Conservation (phyloP, 2,113 vertebrate species). For the Protobothrops flavoviridis region DNA sequence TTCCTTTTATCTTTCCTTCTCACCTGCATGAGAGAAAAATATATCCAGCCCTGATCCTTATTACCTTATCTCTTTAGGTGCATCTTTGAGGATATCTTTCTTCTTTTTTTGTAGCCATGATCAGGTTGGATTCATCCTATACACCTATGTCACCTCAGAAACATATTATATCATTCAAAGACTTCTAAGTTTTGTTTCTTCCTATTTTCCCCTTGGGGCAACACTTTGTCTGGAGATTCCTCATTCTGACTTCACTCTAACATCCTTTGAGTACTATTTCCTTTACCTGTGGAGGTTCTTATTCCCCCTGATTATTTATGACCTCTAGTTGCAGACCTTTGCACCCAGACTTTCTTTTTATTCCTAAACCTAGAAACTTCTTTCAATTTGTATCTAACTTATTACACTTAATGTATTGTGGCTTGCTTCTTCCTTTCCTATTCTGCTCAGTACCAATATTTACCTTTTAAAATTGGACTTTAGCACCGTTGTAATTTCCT, state of each 20-base stretch:
- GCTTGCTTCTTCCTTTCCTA: background rate
- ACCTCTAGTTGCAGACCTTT: background rate
- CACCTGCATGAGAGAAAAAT: background rate
- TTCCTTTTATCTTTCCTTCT: background rate
- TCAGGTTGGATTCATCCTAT: background rate
- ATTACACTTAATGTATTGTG: background rate
- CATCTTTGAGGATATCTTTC: background rate
- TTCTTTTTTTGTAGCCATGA: background rate
- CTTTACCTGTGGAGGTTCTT: background rate
- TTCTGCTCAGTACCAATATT: background rate
- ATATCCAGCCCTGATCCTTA: background rate
- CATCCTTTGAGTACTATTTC: background rate
- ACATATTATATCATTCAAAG: background rate
- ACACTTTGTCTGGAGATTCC: background rate
- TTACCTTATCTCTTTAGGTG: background rate
- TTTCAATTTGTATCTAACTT: background rate
- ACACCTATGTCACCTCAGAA: background rate
- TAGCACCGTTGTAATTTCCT: background rate
- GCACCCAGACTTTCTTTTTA: background rate
- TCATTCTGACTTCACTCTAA: background rate
- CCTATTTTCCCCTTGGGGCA: background rate
- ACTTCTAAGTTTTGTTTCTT: background rate
- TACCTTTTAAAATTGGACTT: background rate
- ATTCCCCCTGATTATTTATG: background rate
- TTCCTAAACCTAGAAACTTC: background rate